Evolutionary conservation across 1,140 invertebrate genomes (phyloP).

Genomic region (Achroia grisella): DNA sequence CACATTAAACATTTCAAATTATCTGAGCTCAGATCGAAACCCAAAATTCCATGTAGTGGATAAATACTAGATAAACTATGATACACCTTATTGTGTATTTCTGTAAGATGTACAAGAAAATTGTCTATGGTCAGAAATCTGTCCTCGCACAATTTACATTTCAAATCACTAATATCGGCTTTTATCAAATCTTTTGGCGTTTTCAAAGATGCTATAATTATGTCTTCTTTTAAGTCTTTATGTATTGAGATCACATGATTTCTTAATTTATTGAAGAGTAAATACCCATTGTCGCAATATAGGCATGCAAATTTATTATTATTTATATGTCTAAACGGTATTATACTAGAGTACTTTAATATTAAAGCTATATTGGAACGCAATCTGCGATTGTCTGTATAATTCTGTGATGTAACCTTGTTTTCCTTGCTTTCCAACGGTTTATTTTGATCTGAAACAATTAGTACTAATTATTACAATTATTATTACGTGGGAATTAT

Average conservation of each 20-base stretch:
- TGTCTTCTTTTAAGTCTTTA: conserved; percentile 1
- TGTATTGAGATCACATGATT: conserved; percentile 4
- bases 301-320: conserved; percentile 10
- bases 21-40: conserved; percentile 8
- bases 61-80: neutral
- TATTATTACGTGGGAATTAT: too few species aligned
- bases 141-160: conserved; percentile 4
- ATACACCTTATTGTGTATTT: conserved; percentile 4
- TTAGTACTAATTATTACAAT: too few species aligned
- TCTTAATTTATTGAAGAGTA: conserved; percentile 10
- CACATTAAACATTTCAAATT: conserved; percentile 11
- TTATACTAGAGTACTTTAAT: conserved; percentile 8
- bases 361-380: conserved; percentile 11
- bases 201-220: conserved; percentile 3
- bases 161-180: conserved; percentile 8
- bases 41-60: conserved; percentile 6
- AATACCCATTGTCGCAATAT: conserved; percentile 6
- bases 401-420: conserved; percentile 20
- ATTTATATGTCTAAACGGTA: conserved; percentile 8
- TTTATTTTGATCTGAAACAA: neutral
- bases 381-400: conserved; percentile 3
- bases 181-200: conserved; percentile 12
- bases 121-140: conserved; percentile 5
- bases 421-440: conserved; percentile 14
- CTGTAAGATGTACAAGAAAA: neutral